These are phyloP conservation scores for Anser brachyrhynchus DNA, from an alignment of 2,113 vertebrate genomes.

Conservation along the genomic window DNA sequence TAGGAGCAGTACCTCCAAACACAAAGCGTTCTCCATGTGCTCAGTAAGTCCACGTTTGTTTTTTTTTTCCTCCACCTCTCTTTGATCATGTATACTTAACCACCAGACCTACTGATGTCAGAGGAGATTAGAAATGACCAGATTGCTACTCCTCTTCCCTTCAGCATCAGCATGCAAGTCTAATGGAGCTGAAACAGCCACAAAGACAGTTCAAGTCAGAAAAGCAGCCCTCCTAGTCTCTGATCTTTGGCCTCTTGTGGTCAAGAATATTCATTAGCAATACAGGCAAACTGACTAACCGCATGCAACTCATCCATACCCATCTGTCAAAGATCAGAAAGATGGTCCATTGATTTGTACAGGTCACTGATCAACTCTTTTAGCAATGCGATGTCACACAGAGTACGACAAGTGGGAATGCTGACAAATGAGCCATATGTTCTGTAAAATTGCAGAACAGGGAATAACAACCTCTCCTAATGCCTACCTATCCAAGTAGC, in stretches of 20 bases:
- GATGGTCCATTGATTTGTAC: constrained; percentile 56
- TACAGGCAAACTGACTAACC: not conserved
- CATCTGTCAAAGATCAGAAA: constrained; percentile 31
- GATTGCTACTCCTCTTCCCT: not conserved
- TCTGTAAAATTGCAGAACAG: not conserved
- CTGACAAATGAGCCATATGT: not conserved
- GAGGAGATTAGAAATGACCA: constrained; percentile 3
- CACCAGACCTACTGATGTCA: not conserved
- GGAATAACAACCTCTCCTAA: not conserved
- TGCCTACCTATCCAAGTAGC: not conserved
- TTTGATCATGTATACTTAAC: not conserved
- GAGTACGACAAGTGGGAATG: constrained; percentile 33
- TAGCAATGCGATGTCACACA: constrained; percentile 4
- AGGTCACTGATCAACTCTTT: constrained; percentile 53
- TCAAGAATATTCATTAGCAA: constrained; percentile 24
- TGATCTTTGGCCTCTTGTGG: not conserved
- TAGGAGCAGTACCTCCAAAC: not conserved
- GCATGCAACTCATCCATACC: constrained; percentile 21
- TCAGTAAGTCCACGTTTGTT: not conserved
- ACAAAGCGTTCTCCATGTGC: not conserved
- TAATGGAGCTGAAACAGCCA: not conserved
- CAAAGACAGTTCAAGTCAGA: not conserved
- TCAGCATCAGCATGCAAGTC: not conserved
- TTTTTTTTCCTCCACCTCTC: not conserved
- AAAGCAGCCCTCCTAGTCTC: not conserved